Evolutionary conservation across 2,797 vertebrate genomes (phyloP), one percentile per base, ranked within the genome.

Genomic region (Sebastes jordani): DNA sequence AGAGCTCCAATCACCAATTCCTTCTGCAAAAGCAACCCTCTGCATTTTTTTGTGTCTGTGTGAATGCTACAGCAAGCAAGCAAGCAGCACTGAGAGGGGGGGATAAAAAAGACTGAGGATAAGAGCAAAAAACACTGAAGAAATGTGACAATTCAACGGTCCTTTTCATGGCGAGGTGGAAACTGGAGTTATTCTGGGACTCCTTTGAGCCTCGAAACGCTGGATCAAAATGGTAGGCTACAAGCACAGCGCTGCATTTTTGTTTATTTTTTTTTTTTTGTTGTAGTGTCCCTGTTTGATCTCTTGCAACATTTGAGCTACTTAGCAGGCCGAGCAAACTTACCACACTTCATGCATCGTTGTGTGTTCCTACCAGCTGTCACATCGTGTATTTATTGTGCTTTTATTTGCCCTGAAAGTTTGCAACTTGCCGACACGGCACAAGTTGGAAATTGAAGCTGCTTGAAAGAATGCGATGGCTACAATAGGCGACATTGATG

Each of bases 201-300:
- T 97, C 96, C 95, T 94, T 93, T 80, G 96, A 94, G 96, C 95
- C 94, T 93, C 95, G 93, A 91, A 95, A 93, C 95, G 93, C 95
- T 83, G 93, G 96, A 96, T 96, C 97, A 97, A 96, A 97, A 97
- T 98, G 97, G 97, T 97, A 97, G 88, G 94, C 92, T 92, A 54
- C 96, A 94, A 94, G 95, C 83, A 87, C 88, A 86, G 89, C 86
- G 89, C 86, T 87, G 88, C 86, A 83, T 81, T 83, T 92, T 87
- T 89, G 71, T 89, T 92, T 86, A 69, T 94, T 89, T 87, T 89
- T 80, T 80, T 80, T 71, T 59, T 77, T 85, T 81, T 2, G 58
- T 83, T n/a, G n/a, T n/a, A n/a, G 20, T 87, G 80, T 92, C 86
- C 86, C 89, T 91, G 92, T 92, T 94, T 93, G 87, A 91, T 95